Evolutionary conservation across 2,113 vertebrate genomes (phyloP).

Genomic region (Hemiprocne comata): DNA sequence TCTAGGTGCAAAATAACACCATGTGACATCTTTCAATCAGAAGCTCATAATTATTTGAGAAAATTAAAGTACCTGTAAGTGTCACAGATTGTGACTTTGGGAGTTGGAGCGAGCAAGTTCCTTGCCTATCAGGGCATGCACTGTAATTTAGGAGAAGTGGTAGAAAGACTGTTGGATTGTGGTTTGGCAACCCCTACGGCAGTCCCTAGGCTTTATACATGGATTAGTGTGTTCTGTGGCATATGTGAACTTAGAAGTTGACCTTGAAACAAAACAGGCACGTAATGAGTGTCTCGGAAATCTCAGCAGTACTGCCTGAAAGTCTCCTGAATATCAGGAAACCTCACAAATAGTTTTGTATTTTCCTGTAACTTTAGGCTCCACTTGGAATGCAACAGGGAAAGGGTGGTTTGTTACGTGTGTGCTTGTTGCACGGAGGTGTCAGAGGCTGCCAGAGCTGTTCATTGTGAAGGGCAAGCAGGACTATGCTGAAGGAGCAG

Average conservation of each 20-base stretch:
- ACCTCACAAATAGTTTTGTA: background rate
- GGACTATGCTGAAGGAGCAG: background rate
- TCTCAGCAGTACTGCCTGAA: background rate
- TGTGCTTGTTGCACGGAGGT: too few species aligned
- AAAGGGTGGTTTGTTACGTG: background rate
- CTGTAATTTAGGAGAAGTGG: background rate
- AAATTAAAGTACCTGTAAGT: background rate
- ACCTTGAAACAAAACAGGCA: background rate
- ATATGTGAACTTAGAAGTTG: background rate
- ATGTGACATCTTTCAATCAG: background rate
- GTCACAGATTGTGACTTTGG: background rate
- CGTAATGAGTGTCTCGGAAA: background rate
- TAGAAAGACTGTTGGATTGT: rapidly evolving
- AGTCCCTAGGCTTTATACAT: rapidly evolving
- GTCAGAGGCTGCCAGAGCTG: background rate
- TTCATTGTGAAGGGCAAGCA: rapidly evolving
- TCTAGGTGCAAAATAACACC: background rate
- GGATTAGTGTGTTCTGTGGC: background rate
- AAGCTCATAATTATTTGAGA: background rate
- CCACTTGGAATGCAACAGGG: rapidly evolving
- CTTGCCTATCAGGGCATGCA: rapidly evolving
- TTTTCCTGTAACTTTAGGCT: background rate
- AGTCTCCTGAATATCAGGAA: background rate
- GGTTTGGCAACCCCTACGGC: background rate
- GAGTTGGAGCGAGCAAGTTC: background rate